Base-by-base conservation (phyloP, 2,888 invertebrate species). In the Athalia cordata region DNA sequence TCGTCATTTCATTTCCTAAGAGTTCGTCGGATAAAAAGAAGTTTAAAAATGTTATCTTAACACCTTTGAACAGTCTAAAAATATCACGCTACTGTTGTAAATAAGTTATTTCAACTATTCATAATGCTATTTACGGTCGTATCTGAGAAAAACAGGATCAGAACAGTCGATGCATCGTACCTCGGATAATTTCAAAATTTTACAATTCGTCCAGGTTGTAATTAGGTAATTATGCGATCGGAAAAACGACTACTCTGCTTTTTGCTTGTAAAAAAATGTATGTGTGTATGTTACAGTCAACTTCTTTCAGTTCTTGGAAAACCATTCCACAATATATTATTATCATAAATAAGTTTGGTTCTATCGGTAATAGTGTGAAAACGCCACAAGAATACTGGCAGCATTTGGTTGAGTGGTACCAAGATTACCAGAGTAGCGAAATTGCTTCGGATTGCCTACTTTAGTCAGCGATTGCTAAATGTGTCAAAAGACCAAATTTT, bases 291-390 rank as follows among this genome's bases (percentile, higher is more conserved):
- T 68, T 68, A 68, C 68, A 68, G 52, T 68, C 11, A n/a, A 68
- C 15, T 43, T 9, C 15, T 68, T 68, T 43, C 50, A 52, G 64
- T 50, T 11, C 50, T 68, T 68, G 55, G 55, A 29, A 68, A 55
- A 68, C 50, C 67, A 86, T 88, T 86, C 87, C 85, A 88, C 86
- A 88, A 85, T 85, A 89, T 89, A 89, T 88, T 89, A 89, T 89
- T 89, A 89, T 89, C 89, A 90, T 90, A 89, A 89, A 90, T 90
- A 90, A 89, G 89, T 90, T 89, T 89, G 89, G 89, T 59, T 90
- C 89, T 90, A 89, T 89, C 87, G 89, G 87, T 89, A 90, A 72
- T 45, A 70, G 70, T 70, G 55, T 70, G 57, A 88, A 89, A 89
- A 89, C 89, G 89, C 89, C 89, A 85, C 86, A 87, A 86, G 84